These are phyloP conservation scores for Eulimnadia texana DNA, from an alignment of 1,140 invertebrate species.

Conservation along the genomic window DNA sequence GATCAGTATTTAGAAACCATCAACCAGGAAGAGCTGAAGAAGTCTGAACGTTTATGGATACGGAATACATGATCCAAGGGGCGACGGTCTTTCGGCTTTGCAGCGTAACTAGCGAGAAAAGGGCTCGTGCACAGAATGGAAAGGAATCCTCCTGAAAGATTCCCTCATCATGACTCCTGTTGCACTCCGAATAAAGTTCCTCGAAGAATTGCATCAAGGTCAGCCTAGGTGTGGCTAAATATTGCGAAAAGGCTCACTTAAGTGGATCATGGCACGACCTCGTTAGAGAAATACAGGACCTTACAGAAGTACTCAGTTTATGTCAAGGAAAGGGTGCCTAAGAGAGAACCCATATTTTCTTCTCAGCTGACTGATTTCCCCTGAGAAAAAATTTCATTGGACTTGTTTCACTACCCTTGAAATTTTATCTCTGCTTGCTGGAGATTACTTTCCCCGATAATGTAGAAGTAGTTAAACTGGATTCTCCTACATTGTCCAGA, in stretches of 20 bases:
- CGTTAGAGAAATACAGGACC: neutral
- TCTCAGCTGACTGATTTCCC: neutral
- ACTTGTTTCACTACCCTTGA: neutral
- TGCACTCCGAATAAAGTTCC: conserved; percentile 22
- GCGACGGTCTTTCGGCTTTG: neutral
- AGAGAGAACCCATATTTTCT: neutral
- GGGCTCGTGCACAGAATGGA: conserved; percentile 20
- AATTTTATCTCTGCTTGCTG: neutral
- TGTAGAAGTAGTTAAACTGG: neutral
- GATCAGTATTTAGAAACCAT: conserved; percentile 17
- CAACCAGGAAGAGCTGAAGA: conserved; percentile 1
- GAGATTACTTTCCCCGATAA: neutral
- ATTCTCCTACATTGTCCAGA: neutral
- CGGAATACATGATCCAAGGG: neutral
- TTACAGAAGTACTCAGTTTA: neutral
- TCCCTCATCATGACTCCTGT: conserved; percentile 25
- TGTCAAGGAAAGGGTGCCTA: neutral
- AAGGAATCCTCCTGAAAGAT: conserved; percentile 25
- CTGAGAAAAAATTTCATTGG: neutral
- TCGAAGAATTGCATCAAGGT: conserved; percentile 23
- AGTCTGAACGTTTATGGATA: neutral
- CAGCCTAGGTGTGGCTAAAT: conserved; percentile 26
- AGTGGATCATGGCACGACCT: neutral
- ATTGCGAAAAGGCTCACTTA: neutral
- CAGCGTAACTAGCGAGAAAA: conserved; percentile 19